phyloP scores from a whole-genome alignment of 2,797 vertebrate genomes.

The Sebastes taczanowskii region DNA sequence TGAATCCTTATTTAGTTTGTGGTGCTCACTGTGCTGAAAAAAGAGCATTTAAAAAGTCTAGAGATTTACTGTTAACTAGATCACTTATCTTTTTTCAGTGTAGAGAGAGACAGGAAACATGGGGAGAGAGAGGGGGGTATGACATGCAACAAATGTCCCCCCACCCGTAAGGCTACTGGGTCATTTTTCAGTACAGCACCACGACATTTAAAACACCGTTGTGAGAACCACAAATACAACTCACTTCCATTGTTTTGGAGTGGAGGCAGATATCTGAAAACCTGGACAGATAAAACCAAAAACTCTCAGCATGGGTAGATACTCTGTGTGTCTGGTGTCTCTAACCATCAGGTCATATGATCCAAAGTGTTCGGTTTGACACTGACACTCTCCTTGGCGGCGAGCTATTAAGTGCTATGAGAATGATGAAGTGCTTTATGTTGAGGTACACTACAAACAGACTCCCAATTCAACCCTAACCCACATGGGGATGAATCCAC shows the following conservation, averaged over 20 bases:
- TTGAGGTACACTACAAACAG: slow-evolving; percentile 38
- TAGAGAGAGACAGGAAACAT: neutral
- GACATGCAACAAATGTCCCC: neutral
- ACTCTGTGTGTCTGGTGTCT: neutral
- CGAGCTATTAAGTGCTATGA: slow-evolving; percentile 54
- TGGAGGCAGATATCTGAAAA: neutral
- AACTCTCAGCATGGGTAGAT: neutral
- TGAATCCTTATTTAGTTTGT: neutral
- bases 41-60: neutral
- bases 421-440: slow-evolving; percentile 55
- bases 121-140: neutral
- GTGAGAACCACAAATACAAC: neutral
- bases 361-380: slow-evolving; percentile 27
- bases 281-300: neutral
- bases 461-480: neutral
- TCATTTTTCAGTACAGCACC: neutral
- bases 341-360: neutral
- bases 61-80: neutral
- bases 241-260: neutral
- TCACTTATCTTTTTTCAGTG: neutral
- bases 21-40: neutral
- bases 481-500: neutral
- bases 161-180: neutral
- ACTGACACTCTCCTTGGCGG: neutral
- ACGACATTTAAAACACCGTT: neutral